A percentile compares a stretch with the other conserved stretches of the same genome.
These are phyloP conservation scores for Tipula unca DNA, from an alignment of 2,888 invertebrate genomes.

Conservation along the genomic window DNA sequence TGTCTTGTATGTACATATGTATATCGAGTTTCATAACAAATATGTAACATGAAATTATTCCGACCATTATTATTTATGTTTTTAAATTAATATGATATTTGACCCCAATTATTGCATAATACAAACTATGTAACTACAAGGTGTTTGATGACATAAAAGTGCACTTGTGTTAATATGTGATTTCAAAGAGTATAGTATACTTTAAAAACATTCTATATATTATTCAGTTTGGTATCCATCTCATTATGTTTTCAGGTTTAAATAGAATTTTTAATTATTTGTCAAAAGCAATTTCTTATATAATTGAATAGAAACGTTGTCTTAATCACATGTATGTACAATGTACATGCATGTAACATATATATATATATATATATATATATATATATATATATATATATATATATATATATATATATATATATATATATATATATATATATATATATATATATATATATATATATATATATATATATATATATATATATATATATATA, in stretches of 20 bases:
- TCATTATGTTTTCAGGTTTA: neutral
- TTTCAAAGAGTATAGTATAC: neutral
- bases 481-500: constrained; percentile 23
- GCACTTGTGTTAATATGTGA: neutral
- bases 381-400: constrained; percentile 21
- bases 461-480: constrained; percentile 21
- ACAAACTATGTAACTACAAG: neutral
- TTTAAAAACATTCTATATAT: neutral
- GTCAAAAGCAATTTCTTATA: neutral
- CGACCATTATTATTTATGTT: neutral
- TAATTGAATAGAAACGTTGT: neutral
- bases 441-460: constrained; percentile 22
- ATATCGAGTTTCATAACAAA: neutral
- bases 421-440: constrained; percentile 21
- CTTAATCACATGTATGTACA: neutral
- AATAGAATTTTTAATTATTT: neutral
- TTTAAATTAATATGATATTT: neutral
- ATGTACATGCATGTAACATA: neutral
- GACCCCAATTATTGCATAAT: neutral
- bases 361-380: constrained; percentile 17
- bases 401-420: constrained; percentile 21
- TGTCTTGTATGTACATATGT: neutral
- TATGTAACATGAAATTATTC: neutral
- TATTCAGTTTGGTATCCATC: neutral
- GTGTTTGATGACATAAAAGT: neutral